These are phyloP conservation scores for human (Homo sapiens) DNA, from an alignment of 2,113 vertebrate genomes.

Conservation along the genomic window DNA sequence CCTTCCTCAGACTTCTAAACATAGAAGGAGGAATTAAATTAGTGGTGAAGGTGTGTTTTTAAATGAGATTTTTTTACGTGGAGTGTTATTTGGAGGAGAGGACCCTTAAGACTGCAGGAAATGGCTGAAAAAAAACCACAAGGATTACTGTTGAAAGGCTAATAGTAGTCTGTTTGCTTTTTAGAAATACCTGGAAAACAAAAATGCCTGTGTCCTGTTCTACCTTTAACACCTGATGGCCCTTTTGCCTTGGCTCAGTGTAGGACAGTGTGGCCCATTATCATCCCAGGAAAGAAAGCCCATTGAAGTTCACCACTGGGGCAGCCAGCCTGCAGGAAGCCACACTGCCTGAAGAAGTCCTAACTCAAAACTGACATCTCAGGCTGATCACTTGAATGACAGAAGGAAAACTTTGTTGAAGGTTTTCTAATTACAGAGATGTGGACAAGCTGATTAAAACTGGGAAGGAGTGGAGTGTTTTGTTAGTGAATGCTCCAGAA, in stretches of 20 bases:
- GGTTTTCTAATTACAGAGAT: conserved; percentile 78
- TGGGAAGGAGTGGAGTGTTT: background rate
- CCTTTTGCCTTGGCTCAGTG: conserved; percentile 66
- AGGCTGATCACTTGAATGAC: conserved; percentile 74
- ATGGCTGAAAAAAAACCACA: conserved; percentile 75
- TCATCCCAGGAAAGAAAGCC: conserved; percentile 68
- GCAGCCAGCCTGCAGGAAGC: conserved; percentile 41
- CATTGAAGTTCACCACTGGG: conserved; percentile 46
- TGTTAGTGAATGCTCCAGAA: conserved; percentile 60
- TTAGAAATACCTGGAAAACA: conserved; percentile 82
- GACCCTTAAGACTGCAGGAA: background rate
- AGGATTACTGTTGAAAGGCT: conserved; percentile 80
- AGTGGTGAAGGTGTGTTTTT: conserved; percentile 37
- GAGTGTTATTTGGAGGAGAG: conserved; percentile 26
- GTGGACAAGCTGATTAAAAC: conserved; percentile 68
- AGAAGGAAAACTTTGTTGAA: conserved; percentile 80
- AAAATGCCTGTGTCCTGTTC: conserved; percentile 75
- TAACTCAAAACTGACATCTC: conserved; percentile 43
- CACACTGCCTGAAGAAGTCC: background rate
- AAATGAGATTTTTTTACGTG: conserved; percentile 65
- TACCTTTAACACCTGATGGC: conserved; percentile 82
- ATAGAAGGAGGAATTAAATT: conserved; percentile 50
- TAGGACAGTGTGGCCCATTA: conserved; percentile 67
- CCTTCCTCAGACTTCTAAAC: conserved; percentile 44
- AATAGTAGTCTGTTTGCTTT: conserved; percentile 82